phyloP scores from a whole-genome alignment of 2,888 invertebrate species.

The Cheilosia soror region DNA sequence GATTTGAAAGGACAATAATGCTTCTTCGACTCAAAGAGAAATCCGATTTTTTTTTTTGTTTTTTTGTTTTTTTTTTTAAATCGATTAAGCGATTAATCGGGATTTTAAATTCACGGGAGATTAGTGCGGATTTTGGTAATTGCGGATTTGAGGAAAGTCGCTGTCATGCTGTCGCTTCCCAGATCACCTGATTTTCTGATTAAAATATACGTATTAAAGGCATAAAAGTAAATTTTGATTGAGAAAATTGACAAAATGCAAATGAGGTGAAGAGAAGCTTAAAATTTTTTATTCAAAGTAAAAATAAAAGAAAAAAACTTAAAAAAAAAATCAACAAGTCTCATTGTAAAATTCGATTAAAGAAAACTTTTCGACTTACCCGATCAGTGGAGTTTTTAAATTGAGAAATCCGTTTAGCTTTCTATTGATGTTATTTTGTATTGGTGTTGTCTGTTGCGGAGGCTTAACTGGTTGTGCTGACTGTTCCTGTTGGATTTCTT shows the following conservation, averaged over 20 bases:
- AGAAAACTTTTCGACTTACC: constrained; percentile 78
- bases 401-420: constrained; percentile 83
- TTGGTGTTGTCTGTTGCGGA: constrained; percentile 78
- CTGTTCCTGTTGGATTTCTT: constrained; percentile 81
- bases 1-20: background rate
- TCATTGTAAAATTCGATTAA: background rate
- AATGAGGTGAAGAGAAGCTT: background rate
- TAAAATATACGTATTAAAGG: too few species aligned
- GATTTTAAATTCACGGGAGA: background rate
- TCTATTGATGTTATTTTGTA: constrained; percentile 83
- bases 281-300: background rate
- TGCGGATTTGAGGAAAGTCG: too few species aligned
- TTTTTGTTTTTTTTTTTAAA: background rate
- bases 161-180: background rate
- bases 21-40: background rate
- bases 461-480: constrained; percentile 79
- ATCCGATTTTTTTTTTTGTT: background rate
- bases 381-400: constrained; percentile 83
- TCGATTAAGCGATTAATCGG: background rate
- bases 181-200: background rate
- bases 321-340: constrained; percentile 1
- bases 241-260: background rate
- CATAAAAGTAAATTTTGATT: too few species aligned
- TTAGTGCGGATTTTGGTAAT: background rate
- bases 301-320: background rate